phyloP scores from a whole-genome alignment of 2,797 vertebrate species.

The Acipenser ruthenus region DNA sequence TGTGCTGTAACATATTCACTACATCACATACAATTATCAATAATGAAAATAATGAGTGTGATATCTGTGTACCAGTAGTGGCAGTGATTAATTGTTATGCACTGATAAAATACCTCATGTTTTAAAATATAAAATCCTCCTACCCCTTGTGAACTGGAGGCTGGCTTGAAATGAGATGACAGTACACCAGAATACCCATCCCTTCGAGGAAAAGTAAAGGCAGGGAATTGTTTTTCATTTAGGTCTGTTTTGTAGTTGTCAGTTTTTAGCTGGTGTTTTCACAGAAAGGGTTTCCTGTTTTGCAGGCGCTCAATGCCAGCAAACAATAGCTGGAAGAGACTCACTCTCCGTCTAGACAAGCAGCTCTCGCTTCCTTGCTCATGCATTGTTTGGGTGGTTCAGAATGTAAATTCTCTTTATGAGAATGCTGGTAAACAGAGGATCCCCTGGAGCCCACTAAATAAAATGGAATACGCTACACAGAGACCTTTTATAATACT shows the following conservation, averaged over 20 bases:
- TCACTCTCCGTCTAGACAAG: conserved; percentile 54
- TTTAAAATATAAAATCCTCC: no score
- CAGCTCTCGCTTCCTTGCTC: conserved; percentile 18
- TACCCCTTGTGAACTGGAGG: no score
- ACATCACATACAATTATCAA: no score
- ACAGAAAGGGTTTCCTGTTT: conserved; percentile 57
- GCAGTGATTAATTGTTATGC: no score
- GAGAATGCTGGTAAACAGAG: not conserved
- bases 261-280: conserved; percentile 1
- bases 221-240: not conserved
- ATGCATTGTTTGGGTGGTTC: conserved; percentile 27
- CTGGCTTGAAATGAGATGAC: no score
- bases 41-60: no score
- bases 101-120: no score
- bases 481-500: no score
- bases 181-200: no score
- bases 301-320: conserved; percentile 41
- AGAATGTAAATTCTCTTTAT: conserved; percentile 4
- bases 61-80: no score
- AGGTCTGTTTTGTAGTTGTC: not conserved
- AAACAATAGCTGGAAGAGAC: conserved; percentile 65
- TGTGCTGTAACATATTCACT: no score
- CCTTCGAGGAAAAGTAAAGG: no score
- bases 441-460: not conserved
- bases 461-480: not conserved